Base-by-base conservation (phyloP, 2,888 invertebrate genomes). In the Brachynemurus nebulosus region DNA sequence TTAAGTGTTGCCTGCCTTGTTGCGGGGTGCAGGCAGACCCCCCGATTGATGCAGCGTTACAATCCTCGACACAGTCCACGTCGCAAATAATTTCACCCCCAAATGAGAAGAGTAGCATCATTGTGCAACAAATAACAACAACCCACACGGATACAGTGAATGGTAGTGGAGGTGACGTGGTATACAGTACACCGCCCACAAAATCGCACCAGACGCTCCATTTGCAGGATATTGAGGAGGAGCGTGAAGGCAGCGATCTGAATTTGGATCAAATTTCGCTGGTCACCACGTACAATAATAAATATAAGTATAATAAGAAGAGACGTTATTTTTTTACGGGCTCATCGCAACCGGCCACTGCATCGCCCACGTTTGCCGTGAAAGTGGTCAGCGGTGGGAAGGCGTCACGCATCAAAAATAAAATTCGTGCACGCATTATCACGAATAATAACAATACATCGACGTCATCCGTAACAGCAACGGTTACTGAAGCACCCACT, bases 1-100 rank as follows among this genome's bases (percentile, higher is more conserved):
- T 81, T 78, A 80, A 80, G 74, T 81, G 81, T 72, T 80, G 80
- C 74, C 74, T 80, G 77, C 81, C 80, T 75, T 81, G 79, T 78
- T 80, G 80, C 74, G 79, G 80, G 77, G 72, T 76, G 37, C 37
- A 37, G 74, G 76, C 80, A 67, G 69, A 42, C 21, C 18, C 54
- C 53, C 40, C 53, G 6, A 14, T 30, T 37, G 19, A 45, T 39
- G 30, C 37, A 37, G 19, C 37, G 6, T n/a, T n/a, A n/a, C n/a
- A n/a, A n/a, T n/a, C n/a, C n/a, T 16, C 48, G 46, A 46, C 42
- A 46, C n/a, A n/a, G n/a, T 46, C 35, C 40, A 23, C 48, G 17
- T 38, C 40, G 23, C 30, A 25, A 21, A 16, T 34, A 23, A 35
- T 47, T 23, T 43, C 48, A 8, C 42, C 41, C 34, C 74, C 69